Base-by-base conservation (phyloP, 2,888 invertebrate genomes). In the Perizoma flavofasciatum region DNA sequence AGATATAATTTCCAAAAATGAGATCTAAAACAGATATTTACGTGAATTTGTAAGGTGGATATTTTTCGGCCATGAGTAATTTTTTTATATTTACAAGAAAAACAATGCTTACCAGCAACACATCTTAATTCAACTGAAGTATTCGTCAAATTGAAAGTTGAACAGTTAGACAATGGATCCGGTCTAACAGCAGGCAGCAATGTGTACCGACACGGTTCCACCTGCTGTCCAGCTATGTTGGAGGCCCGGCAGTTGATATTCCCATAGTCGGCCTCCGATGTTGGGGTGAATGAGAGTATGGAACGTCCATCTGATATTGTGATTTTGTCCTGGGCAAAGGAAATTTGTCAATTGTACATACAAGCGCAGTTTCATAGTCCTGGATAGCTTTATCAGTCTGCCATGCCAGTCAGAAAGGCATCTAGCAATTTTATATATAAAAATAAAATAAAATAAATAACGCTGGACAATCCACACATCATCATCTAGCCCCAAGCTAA, bases 101-200 rank as follows among this genome's bases (percentile, higher is more conserved):
- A 22, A 22, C 22, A 22, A 34, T 39, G 39, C 59, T 79, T 71
- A 82, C 94, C 95, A 67, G 94, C 90, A 41, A 88, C 74, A 80
- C 97, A 97, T 73, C 95, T 94, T 9, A 96, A 94, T 72, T 96
- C 95, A 45, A 96, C 93, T 0, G 96, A 95, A 67, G 95, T 94
- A 58, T 95, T 95, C n/a, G 96, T 96, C 74, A 96, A 93, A 83
- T 97, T 97, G 60, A 94, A 89, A 37, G 96, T 92, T 6, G 95
- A 94, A 83, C 97, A 97, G 83, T 96, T 96, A 75, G 93, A 94
- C 0, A 96, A 95, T 0, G 96, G 93, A 71, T 97, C 61, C 5
- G 61, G 61, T 37, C 49, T 49, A 8, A 57, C 40, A 10, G 61
- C 61, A 6, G 61, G 61, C 9, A 61, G 94, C 54, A 96, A 92